A percentile compares a stretch with the other conserved stretches of the same genome.
Evolutionary conservation across 2,113 vertebrate genomes (phyloP).

Genomic region (Tilapia sparmanii): DNA sequence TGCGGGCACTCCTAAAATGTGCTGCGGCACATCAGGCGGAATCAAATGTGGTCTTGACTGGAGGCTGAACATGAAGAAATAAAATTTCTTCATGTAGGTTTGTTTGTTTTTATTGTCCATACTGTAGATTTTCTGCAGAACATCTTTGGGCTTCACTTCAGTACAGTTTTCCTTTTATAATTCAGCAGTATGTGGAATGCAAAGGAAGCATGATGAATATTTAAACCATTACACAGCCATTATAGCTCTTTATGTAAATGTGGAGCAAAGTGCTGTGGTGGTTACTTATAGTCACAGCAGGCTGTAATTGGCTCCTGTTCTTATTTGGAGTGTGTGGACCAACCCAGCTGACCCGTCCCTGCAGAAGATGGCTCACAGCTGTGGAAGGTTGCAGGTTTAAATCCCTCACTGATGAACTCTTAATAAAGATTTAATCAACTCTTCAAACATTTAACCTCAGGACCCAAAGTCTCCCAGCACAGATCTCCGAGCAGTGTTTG

Average conservation of each 20-base stretch:
- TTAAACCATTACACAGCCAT: slow-evolving; percentile 38
- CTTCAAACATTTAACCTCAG: neutral
- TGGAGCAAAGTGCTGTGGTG: slow-evolving; percentile 9
- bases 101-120: neutral
- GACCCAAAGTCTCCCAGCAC: neutral
- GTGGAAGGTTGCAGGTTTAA: neutral
- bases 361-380: neutral
- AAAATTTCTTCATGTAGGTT: neutral
- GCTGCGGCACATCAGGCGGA: neutral
- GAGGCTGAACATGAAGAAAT: neutral
- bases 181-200: neutral
- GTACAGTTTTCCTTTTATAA: neutral
- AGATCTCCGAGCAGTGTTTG: neutral
- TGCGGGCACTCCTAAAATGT: neutral
- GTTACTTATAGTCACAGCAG: slow-evolving; percentile 32
- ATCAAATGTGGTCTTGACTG: neutral
- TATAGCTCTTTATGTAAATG: slow-evolving; percentile 46
- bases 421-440: neutral
- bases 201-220: slow-evolving; percentile 34
- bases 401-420: neutral
- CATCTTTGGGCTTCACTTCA: neutral
- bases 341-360: neutral
- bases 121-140: neutral
- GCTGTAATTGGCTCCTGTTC: slow-evolving; percentile 13
- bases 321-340: neutral